A percentile compares a stretch with the other conserved stretches of the same genome.
Evolutionary conservation across 1,140 invertebrate species (phyloP).

Genomic region (Homalodisca vitripennis): DNA sequence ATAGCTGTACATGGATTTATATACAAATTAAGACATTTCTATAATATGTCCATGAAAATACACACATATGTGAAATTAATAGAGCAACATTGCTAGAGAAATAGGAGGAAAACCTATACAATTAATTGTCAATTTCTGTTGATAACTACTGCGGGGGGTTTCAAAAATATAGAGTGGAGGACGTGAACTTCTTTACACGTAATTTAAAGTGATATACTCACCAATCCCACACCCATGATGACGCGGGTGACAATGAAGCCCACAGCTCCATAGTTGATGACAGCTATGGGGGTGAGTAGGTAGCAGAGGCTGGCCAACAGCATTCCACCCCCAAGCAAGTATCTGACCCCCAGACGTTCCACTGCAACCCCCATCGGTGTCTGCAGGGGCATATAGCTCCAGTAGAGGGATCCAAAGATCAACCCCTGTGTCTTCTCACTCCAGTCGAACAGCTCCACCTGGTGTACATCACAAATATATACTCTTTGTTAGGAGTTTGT

Average conservation of each 20-base stretch:
- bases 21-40: no score
- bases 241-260: constrained; percentile 52
- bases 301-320: constrained; percentile 53
- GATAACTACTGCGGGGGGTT: no score
- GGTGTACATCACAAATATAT: not conserved
- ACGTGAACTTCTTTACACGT: no score
- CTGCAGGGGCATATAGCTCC: constrained; percentile 59
- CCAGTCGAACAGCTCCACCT: constrained; percentile 51
- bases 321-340: constrained; percentile 50
- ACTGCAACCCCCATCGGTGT: constrained; percentile 57
- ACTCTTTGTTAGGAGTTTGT: no score
- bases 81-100: no score
- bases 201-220: no score
- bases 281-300: constrained; percentile 48
- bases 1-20: no score
- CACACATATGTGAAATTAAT: no score
- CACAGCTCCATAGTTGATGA: constrained; percentile 40
- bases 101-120: no score
- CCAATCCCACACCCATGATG: constrained; percentile 46
- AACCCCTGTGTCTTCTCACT: constrained; percentile 47
- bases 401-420: constrained; percentile 57
- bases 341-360: constrained; percentile 52
- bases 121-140: no score
- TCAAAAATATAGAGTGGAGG: no score
- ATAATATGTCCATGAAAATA: no score